Base-by-base conservation (phyloP, 2,113 vertebrate species). In the Rhinoderma darwinii region DNA sequence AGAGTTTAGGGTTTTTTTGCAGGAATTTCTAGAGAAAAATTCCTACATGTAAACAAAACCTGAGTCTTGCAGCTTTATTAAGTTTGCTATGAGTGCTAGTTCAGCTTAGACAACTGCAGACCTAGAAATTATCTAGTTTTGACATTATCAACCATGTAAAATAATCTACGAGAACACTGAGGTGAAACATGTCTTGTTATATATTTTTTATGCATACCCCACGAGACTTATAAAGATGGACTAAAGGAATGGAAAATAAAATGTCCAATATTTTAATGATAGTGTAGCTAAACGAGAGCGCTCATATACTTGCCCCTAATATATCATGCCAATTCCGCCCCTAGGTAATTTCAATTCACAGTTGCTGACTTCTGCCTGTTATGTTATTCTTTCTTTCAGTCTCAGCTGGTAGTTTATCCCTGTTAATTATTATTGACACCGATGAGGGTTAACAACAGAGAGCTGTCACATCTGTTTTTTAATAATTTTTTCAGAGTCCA, bases 361-460 rank as follows among this genome's bases (percentile, higher is more conserved):
- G 66, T 37, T 37, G 32, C 66, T 70, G 66, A 70, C 35, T 70
- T 70, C 35, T 70, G 32, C 66, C 35, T 35, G 15, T 70, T 70
- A 4, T 37, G 66, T 39, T 70, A 37, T 70, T 70, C 35, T 20
- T 70, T 35, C 63, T 70, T 70, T 30, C n/a, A 30, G 59, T 9
- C 56, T 70, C 32, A 12, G 66, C 66, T 35, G 32, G 32, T 39
- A 70, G 32, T 37, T 35, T 37, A 37, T 70, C 6, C 32, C 35
- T 20, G 6, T 70, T 70, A 70, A 70, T 70, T 70, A 70, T 70
- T 70, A 70, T 70, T 70, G 66, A 70, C 66, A 70, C 66, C 66
- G 18, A 35, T 70, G 66, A 70, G 66, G 35, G 32, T 70, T 70
- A 70, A 70, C 66, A 37, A 18, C 15, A 22, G 18, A 70, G 35